phyloP scores from a whole-genome alignment of 2,113 vertebrate genomes.

The Cebidichthys violaceus region DNA sequence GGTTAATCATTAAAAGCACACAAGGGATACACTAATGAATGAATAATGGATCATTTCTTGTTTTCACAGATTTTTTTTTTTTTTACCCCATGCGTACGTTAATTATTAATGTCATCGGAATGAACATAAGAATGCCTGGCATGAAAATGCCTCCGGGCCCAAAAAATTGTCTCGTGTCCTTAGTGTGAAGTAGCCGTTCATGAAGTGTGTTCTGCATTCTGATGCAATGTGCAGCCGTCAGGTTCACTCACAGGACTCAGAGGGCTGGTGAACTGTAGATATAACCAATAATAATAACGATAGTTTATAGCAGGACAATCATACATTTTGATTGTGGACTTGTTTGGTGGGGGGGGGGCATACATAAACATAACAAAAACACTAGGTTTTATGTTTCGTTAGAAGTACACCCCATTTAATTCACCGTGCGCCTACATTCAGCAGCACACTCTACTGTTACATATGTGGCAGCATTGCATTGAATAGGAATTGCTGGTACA shows the following conservation, averaged over 20 bases:
- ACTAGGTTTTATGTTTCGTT: neutral
- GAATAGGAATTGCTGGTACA: neutral
- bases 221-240: neutral
- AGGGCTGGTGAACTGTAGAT: neutral
- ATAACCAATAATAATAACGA: no score
- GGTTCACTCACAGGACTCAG: neutral
- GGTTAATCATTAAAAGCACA: slow-evolving; percentile 71
- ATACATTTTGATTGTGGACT: no score
- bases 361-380: neutral
- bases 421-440: neutral
- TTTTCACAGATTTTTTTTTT: slow-evolving; percentile 60
- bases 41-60: slow-evolving; percentile 65
- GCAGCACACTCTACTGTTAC: neutral
- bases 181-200: slow-evolving; percentile 7
- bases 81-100: slow-evolving; percentile 44
- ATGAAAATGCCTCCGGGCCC: slow-evolving; percentile 36
- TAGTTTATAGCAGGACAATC: no score
- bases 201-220: slow-evolving; percentile 13
- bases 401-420: neutral
- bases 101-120: slow-evolving; percentile 52
- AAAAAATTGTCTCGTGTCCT: slow-evolving; percentile 34
- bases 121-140: slow-evolving; percentile 40
- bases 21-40: slow-evolving; percentile 59
- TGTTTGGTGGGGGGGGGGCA: neutral
- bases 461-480: neutral